phyloP scores from a whole-genome alignment of 2,888 invertebrate genomes.

The Caenorhabditis japonica region DNA sequence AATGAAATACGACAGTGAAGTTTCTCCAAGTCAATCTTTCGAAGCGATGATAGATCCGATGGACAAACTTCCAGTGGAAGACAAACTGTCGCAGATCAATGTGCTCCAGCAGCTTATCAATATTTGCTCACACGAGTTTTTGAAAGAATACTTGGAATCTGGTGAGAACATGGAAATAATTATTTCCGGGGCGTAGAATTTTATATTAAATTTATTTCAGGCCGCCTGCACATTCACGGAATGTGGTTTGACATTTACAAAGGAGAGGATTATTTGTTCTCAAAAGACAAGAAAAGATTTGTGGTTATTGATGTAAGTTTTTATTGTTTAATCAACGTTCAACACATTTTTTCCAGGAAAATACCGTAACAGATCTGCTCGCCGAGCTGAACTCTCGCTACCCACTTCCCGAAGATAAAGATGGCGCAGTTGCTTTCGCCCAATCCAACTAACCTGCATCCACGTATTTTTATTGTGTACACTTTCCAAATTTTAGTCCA shows the following conservation, averaged over 20 bases:
- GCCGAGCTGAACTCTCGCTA: constrained; percentile 53
- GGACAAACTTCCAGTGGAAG: constrained; percentile 86
- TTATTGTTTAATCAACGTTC: neutral
- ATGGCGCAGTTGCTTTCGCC: constrained; percentile 27
- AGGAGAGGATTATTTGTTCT: constrained; percentile 94
- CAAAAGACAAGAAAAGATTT: constrained; percentile 87
- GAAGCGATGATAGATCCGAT: constrained; percentile 95
- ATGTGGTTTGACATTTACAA: constrained; percentile 97
- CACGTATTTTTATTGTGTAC: neutral
- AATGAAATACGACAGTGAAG: constrained; percentile 60
- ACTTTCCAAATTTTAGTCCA: neutral
- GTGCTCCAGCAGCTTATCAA: constrained; percentile 71
- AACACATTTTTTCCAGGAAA: constrained; percentile 51
- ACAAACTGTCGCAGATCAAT: constrained; percentile 86
- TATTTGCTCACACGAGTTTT: constrained; percentile 64
- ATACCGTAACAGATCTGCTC: constrained; percentile 51
- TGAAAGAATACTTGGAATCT: constrained; percentile 61
- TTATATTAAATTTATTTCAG: no score
- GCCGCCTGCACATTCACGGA: constrained; percentile 80
- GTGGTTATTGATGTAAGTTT: constrained; percentile 87
- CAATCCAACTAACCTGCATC: constrained; percentile 23
- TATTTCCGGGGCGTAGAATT: no score
- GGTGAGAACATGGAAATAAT: constrained; percentile 6
- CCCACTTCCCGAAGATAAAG: constrained; percentile 44
- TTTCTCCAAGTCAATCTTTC: constrained; percentile 80